Percentiles rank a stretch among this genome's conserved stretches.
Evolutionary conservation across 2,113 vertebrate genomes (phyloP).

Genomic region (Malurus cyaneus): DNA sequence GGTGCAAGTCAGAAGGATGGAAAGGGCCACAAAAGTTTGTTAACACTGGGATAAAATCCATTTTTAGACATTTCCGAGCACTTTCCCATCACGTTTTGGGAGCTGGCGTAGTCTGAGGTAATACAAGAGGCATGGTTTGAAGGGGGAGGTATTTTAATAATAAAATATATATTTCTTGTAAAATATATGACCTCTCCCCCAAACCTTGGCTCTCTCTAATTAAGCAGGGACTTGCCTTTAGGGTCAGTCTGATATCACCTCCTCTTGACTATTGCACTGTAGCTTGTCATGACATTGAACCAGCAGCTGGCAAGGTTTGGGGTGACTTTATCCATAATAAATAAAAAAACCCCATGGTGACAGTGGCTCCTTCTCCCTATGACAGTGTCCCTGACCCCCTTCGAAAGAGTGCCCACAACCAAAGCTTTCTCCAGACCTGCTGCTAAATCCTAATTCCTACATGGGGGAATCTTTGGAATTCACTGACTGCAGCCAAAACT

Average conservation of each 20-base stretch:
- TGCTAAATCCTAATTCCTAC: background rate
- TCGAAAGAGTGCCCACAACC: background rate
- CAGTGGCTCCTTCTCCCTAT: background rate
- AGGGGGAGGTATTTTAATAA: constrained; percentile 34
- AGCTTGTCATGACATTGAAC: background rate
- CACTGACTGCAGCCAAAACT: background rate
- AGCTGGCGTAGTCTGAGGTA: background rate
- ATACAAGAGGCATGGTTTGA: constrained; percentile 24
- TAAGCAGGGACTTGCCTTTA: background rate
- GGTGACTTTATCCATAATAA: background rate
- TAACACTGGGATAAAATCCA: background rate
- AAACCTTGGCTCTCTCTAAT: constrained; percentile 7
- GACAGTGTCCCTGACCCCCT: background rate
- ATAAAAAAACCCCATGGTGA: background rate
- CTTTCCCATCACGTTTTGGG: background rate
- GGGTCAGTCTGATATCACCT: background rate
- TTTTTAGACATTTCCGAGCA: background rate
- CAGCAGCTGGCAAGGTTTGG: background rate
- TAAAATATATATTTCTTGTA: constrained; percentile 56
- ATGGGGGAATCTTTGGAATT: background rate
- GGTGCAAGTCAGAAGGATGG: background rate
- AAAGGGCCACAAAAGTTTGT: background rate
- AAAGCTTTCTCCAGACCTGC: background rate
- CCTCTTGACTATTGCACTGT: background rate
- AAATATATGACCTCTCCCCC: constrained; percentile 3